These are phyloP conservation scores for Eutolmus rufibarbis DNA, from an alignment of 2,888 invertebrate species.

Conservation along the genomic window DNA sequence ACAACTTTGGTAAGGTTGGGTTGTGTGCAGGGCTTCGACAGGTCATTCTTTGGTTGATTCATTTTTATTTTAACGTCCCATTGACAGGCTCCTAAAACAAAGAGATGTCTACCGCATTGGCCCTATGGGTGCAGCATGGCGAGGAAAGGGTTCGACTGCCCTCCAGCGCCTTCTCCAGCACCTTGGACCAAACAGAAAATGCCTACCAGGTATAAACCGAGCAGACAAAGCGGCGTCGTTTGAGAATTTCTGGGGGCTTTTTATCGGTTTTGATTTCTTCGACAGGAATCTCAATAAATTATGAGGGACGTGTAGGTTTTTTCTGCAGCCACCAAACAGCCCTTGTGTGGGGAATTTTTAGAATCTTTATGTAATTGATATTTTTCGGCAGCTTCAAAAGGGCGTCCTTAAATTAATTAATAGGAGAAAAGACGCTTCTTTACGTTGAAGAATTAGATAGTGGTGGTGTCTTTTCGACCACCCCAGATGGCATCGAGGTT, in stretches of 20 bases:
- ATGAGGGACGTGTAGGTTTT: conserved; percentile 39
- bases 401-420: conserved; percentile 16
- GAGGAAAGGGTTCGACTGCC: background rate
- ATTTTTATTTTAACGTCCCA: conserved; percentile 43
- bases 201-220: background rate
- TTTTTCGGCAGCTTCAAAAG: conserved; percentile 28
- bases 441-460: background rate
- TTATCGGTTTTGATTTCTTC: conserved; percentile 42
- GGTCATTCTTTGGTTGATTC: conserved; percentile 43
- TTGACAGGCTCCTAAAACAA: conserved; percentile 45
- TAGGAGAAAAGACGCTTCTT: background rate
- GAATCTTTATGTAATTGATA: conserved; percentile 19
- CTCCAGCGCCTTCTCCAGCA: background rate
- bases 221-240: conserved; percentile 44
- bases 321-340: background rate
- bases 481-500: background rate
- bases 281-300: conserved; percentile 44
- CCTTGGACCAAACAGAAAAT: background rate
- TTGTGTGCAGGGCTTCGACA: conserved; percentile 19
- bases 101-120: conserved; percentile 12
- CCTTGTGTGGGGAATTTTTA: background rate
- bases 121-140: background rate
- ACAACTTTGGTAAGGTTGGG: background rate
- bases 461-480: background rate
- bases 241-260: conserved; percentile 36